Base-by-base conservation (phyloP, 2,113 vertebrate genomes). In the Bostrychus sinensis region DNA sequence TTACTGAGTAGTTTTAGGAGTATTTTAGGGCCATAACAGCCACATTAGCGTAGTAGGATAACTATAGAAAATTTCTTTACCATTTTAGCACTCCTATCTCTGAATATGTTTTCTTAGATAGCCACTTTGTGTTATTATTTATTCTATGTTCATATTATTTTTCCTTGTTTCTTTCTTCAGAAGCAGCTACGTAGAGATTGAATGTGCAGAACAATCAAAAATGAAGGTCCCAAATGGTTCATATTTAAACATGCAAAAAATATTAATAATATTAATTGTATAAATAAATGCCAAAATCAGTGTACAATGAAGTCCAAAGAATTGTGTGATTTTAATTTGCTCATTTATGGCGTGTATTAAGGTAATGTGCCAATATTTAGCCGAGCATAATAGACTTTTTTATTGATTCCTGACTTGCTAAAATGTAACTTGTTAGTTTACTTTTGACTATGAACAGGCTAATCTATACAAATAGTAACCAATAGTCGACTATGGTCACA, bases 301-400 rank as follows among this genome's bases (percentile, higher is more conserved):
- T 54, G 38, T 16, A 23, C n/a, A 51, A 16, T 59, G 25, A 7
- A 72, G 61, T 61, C 76, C 75, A 82, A 78, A 83, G 62, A 83
- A 10, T 2, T 38, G n/a, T 56, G 7, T 1, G 7, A 56, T n/a
- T 64, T 50, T 1, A 11, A 30, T 39, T 36, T 54, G 22, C 16
- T 19, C 23, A 2, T n/a, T 51, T n/a, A 51, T 50, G 46, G 22
- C 46, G 26, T 50, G 46, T 50, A 28, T 50, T 28, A 28, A 1
- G 43, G 43, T 23, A 23, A 46, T 13, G 20, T 4, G 43, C 20
- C 20, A 28, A 16, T 50, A 50, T 26, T 50, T 28, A 51, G 16
- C 46, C 14, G 11, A 22, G 42, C 39, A 17, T 42, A 17, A n/a
- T 17, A 42, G 32, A 42, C 39, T 42, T 42, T 42, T 23, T 19